A percentile compares a stretch with the other conserved stretches of the same genome.
Evolutionary conservation across 2,797 vertebrate species (phyloP).

Genomic region (Delichon dasypus): DNA sequence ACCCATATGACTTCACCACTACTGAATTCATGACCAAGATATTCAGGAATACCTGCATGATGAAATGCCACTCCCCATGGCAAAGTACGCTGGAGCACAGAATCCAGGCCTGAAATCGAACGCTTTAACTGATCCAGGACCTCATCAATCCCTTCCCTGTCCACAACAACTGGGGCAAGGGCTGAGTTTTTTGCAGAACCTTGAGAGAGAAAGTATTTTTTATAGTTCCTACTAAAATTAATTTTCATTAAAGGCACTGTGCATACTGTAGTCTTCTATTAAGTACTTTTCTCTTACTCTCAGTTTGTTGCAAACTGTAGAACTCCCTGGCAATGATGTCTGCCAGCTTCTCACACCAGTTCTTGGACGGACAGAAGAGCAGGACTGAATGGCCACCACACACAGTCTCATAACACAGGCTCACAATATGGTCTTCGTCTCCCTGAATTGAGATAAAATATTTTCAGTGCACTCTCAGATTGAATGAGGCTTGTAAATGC

Average conservation of each 20-base stretch:
- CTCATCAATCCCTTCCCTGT: conserved; percentile 81
- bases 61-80: conserved; percentile 95
- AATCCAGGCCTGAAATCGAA: conserved; percentile 88
- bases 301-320: conserved; percentile 79
- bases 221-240: neutral
- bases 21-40: neutral
- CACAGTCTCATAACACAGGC: conserved; percentile 93
- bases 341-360: conserved; percentile 96
- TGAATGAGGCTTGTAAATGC: neutral
- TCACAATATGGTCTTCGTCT: conserved; percentile 94
- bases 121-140: conserved; percentile 87
- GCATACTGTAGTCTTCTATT: neutral
- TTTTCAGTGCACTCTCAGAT: neutral
- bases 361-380: conserved; percentile 96
- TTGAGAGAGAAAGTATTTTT: conserved; percentile 14
- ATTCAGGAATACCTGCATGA: conserved; percentile 86
- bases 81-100: conserved; percentile 86
- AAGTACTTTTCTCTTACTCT: conserved; percentile 62
- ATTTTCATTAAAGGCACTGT: neutral
- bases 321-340: conserved; percentile 91
- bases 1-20: neutral
- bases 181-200: conserved; percentile 52
- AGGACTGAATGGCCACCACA: conserved; percentile 88
- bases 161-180: conserved; percentile 76
- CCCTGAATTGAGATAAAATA: conserved; percentile 78